Conservation (phyloP, 1,140 invertebrate species). For the Cyclargus thomasi region DNA sequence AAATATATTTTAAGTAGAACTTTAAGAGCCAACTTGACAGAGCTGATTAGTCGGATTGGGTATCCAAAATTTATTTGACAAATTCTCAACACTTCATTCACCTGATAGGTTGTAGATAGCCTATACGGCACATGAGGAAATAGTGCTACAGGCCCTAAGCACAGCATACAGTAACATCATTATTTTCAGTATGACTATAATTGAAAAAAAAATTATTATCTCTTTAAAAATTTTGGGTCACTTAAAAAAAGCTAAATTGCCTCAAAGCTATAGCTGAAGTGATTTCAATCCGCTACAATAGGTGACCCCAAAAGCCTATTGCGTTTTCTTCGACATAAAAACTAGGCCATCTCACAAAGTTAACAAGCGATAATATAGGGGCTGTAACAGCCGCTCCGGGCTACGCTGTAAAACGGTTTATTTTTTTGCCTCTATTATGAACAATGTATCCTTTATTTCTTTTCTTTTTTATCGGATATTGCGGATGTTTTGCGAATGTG, state of each 20-base stretch:
- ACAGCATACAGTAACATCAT: no score
- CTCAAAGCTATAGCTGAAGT: background rate
- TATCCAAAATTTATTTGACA: no score
- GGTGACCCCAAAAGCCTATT: slow-evolving; percentile 18
- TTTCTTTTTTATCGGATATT: slow-evolving; percentile 3
- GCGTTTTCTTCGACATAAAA: slow-evolving; percentile 19
- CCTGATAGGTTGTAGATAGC: no score
- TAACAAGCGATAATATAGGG: slow-evolving; percentile 20
- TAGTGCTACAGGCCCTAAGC: no score
- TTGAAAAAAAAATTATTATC: no score
- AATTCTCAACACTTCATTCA: no score
- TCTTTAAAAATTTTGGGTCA: no score
- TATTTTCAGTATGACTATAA: no score
- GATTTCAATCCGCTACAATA: slow-evolving; percentile 17
- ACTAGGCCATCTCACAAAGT: slow-evolving; percentile 21
- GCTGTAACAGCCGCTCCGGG: slow-evolving; percentile 14
- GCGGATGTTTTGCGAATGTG: background rate
- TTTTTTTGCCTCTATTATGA: slow-evolving; percentile 47
- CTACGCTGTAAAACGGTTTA: slow-evolving; percentile 41
- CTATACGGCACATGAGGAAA: no score
- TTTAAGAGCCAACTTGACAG: no score
- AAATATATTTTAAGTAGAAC: no score
- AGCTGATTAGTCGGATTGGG: no score
- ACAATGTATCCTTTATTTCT: slow-evolving; percentile 43
- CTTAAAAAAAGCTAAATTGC: slow-evolving; percentile 3